Evolutionary conservation across 2,113 vertebrate species (phyloP).

Genomic region (Sprattus sprattus): DNA sequence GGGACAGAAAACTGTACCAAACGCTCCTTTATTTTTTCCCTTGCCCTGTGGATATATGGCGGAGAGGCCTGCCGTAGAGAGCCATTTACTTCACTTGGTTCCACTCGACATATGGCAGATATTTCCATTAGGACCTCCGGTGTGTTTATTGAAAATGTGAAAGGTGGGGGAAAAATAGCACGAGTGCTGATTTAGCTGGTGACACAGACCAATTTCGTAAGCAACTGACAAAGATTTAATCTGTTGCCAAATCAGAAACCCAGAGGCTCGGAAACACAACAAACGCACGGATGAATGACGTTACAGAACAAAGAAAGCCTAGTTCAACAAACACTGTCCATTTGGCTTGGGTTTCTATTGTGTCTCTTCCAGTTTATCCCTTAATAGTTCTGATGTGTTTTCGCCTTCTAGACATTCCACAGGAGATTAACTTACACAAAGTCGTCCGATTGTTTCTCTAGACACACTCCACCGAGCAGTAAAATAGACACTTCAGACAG

Average conservation of each 20-base stretch:
- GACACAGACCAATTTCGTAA: background rate
- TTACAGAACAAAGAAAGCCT: background rate
- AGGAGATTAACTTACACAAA: slow-evolving; percentile 25
- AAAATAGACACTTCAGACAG: background rate
- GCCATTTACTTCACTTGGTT: background rate
- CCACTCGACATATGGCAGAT: slow-evolving; percentile 34
- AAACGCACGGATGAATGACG: background rate
- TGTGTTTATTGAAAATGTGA: background rate
- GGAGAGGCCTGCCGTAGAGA: slow-evolving; percentile 1
- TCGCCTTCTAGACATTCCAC: slow-evolving; percentile 29
- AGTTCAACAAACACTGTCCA: background rate
- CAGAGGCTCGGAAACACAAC: background rate
- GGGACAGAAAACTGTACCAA: slow-evolving; percentile 26
- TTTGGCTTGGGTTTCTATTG: background rate
- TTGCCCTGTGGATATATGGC: background rate
- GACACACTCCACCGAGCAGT: background rate
- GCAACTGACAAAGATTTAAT: background rate
- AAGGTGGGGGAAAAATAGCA: background rate
- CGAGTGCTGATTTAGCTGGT: background rate
- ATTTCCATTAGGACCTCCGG: slow-evolving; percentile 23
- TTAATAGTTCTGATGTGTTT: background rate
- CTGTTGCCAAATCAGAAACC: background rate
- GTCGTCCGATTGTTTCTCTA: slow-evolving; percentile 38
- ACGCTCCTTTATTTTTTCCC: background rate
- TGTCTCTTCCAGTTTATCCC: background rate